Conservation (phyloP, 2,797 vertebrate species). For the Coluber constrictor region DNA sequence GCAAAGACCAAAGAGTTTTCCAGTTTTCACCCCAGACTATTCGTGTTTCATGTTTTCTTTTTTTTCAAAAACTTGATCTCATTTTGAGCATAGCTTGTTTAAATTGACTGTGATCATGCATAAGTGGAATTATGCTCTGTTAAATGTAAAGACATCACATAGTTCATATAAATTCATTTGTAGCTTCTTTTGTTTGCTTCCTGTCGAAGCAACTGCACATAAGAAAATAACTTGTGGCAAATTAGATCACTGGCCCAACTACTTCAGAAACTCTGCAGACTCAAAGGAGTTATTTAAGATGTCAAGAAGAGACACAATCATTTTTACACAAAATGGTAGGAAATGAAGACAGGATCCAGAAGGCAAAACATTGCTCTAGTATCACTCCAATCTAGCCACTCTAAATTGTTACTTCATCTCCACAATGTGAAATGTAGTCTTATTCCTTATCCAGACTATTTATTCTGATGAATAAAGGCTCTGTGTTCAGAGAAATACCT, state of each 20-base stretch:
- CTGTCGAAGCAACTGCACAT: neutral
- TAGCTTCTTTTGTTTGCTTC: neutral
- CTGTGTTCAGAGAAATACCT: neutral
- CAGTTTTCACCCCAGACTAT: neutral
- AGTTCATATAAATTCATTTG: neutral
- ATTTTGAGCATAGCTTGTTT: neutral
- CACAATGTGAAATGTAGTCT: neutral
- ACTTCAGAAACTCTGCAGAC: neutral
- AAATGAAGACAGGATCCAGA: neutral
- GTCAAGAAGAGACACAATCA: neutral
- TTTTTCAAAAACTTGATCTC: neutral
- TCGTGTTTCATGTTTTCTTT: neutral
- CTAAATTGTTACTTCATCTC: neutral
- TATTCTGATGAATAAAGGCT: neutral
- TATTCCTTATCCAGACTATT: neutral
- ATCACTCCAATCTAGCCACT: too few species aligned
- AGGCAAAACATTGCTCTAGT: neutral
- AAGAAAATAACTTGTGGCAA: neutral
- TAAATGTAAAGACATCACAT: neutral
- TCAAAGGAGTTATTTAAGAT: neutral
- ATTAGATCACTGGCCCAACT: neutral
- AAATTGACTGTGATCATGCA: neutral
- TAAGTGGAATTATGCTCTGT: neutral
- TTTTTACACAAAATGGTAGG: neutral
- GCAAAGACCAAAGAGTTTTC: neutral